Evolutionary conservation across 2,888 invertebrate species (phyloP), one percentile per base, ranked within the genome.

Genomic region (Gastracanthus pulcherrimus): DNA sequence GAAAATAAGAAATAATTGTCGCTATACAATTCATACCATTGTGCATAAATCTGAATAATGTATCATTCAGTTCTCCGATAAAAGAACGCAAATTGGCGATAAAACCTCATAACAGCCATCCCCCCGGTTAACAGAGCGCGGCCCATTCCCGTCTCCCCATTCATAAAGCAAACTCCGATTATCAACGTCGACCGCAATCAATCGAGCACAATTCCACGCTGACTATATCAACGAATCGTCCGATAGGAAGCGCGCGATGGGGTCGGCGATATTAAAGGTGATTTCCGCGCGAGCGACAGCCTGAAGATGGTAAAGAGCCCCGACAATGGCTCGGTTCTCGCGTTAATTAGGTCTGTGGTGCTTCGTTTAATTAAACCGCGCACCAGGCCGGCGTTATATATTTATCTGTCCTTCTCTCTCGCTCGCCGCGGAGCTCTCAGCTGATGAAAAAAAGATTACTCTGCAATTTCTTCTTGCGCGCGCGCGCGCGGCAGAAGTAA

Each of bases 321-420:
- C 45, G 55, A 69, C 38, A 67, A 55, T 70, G 29, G 31, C 9
- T 1, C 6, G 41, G 29, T 23, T 38, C 45, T 51, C 48, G 60
- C 60, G 70, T 70, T 75, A 75, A 75, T 75, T 69, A 80, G 38
- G 62, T 69, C 48, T 29, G 38, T 26, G 38, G 34, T 26, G 51
- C 45, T 34, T 51, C 62, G 64, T 41, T 78, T 78, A 71, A 78
- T 78, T 51, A 77, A 77, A 62, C 31, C 58, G 23, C n/a, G 48
- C 51, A n/a, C n/a, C 16, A n/a, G 13, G 45, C 45, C 23, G 38
- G 1, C n/a, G n/a, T n/a, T n/a, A n/a, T 38, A 13, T 11, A 36
- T 38, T 34, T 19, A 13, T 13, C 38, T 23, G 38, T 38, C 13
- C 36, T 66, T 26, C 26, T 58, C 13, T 6, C n/a, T n/a, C n/a